Conservation (phyloP, 1,140 invertebrate genomes). For the Harpegnathos saltator region DNA sequence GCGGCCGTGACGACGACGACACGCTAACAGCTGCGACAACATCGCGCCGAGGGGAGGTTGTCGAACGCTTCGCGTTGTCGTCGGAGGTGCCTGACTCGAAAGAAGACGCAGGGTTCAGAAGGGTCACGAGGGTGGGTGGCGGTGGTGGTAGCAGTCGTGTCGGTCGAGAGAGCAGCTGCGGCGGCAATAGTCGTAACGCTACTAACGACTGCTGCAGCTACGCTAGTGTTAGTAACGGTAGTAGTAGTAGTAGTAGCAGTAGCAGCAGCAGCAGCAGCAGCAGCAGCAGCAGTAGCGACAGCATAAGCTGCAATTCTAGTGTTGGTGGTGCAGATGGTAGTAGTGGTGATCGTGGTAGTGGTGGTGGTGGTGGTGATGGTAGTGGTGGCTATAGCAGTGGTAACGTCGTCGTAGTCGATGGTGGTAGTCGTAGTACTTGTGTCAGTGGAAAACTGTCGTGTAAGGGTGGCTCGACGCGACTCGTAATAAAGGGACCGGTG, state of each 20-base stretch:
- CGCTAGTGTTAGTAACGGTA: background rate
- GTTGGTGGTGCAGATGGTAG: conserved; percentile 25
- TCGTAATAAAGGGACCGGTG: conserved; percentile 74
- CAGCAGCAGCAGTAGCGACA: background rate
- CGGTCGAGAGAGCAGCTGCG: conserved; percentile 52
- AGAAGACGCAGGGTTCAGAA: conserved; percentile 14
- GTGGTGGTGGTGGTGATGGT: background rate
- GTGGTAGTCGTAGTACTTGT: conserved; percentile 10
- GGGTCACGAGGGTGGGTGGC: conserved; percentile 39
- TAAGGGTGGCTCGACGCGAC: conserved; percentile 72
- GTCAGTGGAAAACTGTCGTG: conserved; percentile 47
- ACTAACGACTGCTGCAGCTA: conserved; percentile 4
- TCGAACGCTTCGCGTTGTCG: background rate
- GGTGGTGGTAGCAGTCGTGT: conserved; percentile 53
- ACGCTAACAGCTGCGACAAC: conserved; percentile 64
- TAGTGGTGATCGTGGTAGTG: background rate
- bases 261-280: background rate
- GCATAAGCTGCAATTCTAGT: background rate
- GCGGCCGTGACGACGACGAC: conserved; percentile 64
- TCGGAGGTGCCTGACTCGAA: conserved; percentile 56
- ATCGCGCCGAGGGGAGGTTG: conserved; percentile 10
- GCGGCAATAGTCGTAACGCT: conserved; percentile 46
- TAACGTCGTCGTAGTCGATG: background rate
- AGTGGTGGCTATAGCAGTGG: conserved; percentile 10
- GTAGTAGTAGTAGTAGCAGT: conserved; percentile 22